Percentiles rank a stretch among this genome's conserved stretches.
phyloP scores from a whole-genome alignment of 2,797 vertebrate genomes.

The Acomys russatus region DNA sequence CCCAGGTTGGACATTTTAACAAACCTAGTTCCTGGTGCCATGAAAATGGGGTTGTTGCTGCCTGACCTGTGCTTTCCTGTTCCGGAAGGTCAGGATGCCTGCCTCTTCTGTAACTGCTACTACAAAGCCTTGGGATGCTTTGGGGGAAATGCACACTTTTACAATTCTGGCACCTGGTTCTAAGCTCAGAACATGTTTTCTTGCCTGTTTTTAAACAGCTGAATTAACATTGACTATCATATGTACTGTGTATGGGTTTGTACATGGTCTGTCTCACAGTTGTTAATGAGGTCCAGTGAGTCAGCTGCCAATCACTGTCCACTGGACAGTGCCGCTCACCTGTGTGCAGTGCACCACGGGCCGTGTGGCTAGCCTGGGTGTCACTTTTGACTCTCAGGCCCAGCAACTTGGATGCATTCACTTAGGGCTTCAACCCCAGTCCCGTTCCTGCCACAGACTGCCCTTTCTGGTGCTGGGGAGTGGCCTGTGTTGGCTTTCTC shows the following conservation, averaged over 20 bases:
- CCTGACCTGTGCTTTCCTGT: neutral
- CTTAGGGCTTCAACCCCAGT: neutral
- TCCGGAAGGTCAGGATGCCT: accelerated
- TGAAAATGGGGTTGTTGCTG: too few relatives aligned
- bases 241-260: neutral
- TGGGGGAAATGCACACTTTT: neutral
- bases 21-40: neutral
- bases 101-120: neutral
- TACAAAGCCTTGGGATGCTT: neutral
- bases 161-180: neutral
- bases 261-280: neutral
- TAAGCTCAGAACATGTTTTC: neutral
- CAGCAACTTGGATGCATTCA: neutral
- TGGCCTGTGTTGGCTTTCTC: neutral
- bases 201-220: neutral
- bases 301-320: neutral
- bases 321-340: too few relatives aligned
- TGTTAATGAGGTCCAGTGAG: neutral
- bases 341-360: too few relatives aligned
- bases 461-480: neutral
- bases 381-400: neutral
- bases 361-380: accelerated
- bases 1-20: neutral
- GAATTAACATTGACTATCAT: neutral
- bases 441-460: neutral